phyloP scores from a whole-genome alignment of 35 echinoderm and acorn worm species.

The Chiridota heheva region DNA sequence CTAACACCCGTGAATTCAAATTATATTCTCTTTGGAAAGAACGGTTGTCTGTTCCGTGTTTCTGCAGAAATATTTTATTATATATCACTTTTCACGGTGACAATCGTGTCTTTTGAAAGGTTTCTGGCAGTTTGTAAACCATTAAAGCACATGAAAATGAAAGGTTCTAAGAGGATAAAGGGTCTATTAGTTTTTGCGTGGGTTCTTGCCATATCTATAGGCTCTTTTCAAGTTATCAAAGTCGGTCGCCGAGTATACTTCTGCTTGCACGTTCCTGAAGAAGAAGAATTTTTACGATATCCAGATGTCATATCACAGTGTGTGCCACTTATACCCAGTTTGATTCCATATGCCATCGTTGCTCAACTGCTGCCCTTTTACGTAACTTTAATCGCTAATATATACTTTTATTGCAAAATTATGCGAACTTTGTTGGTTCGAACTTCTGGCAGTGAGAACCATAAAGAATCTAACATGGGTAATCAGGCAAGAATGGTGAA shows the following conservation, averaged over 20 bases:
- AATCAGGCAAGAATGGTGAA: neutral
- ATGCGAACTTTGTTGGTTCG: conserved; percentile 48
- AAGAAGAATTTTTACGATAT: neutral
- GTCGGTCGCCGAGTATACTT: conserved; percentile 18
- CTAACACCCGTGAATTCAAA: conserved; percentile 44
- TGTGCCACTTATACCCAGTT: neutral
- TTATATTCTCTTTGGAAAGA: conserved; percentile 26
- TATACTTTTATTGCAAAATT: conserved; percentile 51
- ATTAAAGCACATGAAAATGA: too few species aligned
- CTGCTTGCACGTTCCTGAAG: conserved; percentile 30
- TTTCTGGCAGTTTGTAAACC: conserved; percentile 75
- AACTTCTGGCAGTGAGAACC: too few species aligned
- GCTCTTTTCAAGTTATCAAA: conserved; percentile 43
- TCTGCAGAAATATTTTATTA: conserved; percentile 55
- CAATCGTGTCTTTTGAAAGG: conserved; percentile 63
- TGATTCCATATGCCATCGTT: conserved; percentile 10
- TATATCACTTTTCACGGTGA: conserved; percentile 54
- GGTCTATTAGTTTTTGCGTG: conserved; percentile 42
- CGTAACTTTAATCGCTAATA: conserved; percentile 45
- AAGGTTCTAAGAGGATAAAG: conserved; percentile 18
- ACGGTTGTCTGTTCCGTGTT: conserved; percentile 26
- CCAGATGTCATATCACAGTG: conserved; percentile 33
- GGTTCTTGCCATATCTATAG: conserved; percentile 45
- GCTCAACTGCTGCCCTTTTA: conserved; percentile 67
- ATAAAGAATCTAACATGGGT: too few species aligned